Conservation (phyloP, 2,113 vertebrate species). For the Amphiprion percula region DNA sequence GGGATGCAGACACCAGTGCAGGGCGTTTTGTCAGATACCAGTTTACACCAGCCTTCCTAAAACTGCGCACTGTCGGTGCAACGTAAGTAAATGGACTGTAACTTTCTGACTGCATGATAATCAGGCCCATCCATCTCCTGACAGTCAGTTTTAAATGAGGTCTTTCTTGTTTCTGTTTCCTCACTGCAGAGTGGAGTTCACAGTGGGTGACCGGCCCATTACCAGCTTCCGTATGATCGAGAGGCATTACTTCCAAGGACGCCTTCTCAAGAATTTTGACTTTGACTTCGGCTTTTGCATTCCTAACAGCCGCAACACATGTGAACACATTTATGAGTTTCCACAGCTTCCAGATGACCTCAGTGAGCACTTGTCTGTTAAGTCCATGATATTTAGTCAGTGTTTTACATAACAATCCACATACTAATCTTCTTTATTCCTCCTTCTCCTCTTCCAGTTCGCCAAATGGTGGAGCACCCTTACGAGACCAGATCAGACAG, state of each 20-base stretch:
- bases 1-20: slow-evolving; percentile 88
- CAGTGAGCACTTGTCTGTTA: slow-evolving; percentile 85
- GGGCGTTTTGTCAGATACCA: slow-evolving; percentile 98
- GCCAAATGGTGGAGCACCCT: slow-evolving; percentile 94
- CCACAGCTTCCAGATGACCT: slow-evolving; percentile 96
- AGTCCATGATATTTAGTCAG: not conserved
- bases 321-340: slow-evolving; percentile 99
- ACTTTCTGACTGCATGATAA: not conserved
- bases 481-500: slow-evolving; percentile 99
- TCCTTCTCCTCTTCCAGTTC: slow-evolving; percentile 82
- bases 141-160: not conserved
- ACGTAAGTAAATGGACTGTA: slow-evolving; percentile 88
- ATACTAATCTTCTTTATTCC: slow-evolving; percentile 3
- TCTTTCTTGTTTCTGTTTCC: slow-evolving; percentile 11
- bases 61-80: slow-evolving; percentile 94
- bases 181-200: slow-evolving; percentile 94
- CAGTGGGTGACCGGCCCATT: slow-evolving; percentile 94
- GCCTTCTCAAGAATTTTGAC: slow-evolving; percentile 97
- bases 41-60: slow-evolving; percentile 97
- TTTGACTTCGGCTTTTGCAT: slow-evolving; percentile 99
- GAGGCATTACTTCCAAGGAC: slow-evolving; percentile 96
- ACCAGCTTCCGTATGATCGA: slow-evolving; percentile 98
- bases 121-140: not conserved
- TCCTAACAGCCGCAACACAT: slow-evolving; percentile 97
- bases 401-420: not conserved